phyloP scores from a whole-genome alignment of 2,888 invertebrate genomes.

The Chrysodeixis includens region DNA sequence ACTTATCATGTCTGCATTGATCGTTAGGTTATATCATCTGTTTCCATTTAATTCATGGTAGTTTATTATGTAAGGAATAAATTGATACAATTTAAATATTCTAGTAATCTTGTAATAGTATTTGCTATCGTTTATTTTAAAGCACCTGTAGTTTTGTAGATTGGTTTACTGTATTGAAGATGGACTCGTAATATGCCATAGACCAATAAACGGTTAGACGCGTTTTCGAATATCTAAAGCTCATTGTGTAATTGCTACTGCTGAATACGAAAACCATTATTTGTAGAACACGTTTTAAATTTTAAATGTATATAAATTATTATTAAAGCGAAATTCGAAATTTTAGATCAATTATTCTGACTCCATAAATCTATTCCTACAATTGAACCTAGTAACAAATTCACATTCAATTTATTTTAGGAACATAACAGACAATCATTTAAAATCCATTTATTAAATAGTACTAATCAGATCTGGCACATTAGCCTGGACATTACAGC shows the following conservation, averaged over 20 bases:
- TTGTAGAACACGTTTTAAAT: too few species aligned
- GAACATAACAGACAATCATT: neutral
- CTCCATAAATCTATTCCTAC: too few species aligned
- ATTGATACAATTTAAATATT: constrained; percentile 11
- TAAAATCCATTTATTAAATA: neutral
- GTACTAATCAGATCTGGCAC: neutral
- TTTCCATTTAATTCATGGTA: neutral
- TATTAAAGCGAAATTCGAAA: too few species aligned
- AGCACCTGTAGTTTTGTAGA: constrained; percentile 19
- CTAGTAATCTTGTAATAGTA: neutral
- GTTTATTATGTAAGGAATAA: constrained; percentile 7
- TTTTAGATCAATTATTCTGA: too few species aligned
- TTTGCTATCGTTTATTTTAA: neutral
- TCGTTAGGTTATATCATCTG: neutral
- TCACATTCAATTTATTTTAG: neutral
- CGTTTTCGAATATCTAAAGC: neutral
- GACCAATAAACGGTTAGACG: constrained; percentile 10
- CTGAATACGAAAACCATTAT: too few species aligned
- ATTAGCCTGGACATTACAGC: neutral
- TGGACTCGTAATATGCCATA: constrained; percentile 2
- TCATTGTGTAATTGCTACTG: too few species aligned
- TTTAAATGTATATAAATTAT: too few species aligned
- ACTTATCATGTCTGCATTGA: neutral
- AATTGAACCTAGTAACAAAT: neutral
- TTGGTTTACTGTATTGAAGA: constrained; percentile 9